Base-by-base conservation (phyloP, 2,888 invertebrate species). In the Lasioglossum calceatum region DNA sequence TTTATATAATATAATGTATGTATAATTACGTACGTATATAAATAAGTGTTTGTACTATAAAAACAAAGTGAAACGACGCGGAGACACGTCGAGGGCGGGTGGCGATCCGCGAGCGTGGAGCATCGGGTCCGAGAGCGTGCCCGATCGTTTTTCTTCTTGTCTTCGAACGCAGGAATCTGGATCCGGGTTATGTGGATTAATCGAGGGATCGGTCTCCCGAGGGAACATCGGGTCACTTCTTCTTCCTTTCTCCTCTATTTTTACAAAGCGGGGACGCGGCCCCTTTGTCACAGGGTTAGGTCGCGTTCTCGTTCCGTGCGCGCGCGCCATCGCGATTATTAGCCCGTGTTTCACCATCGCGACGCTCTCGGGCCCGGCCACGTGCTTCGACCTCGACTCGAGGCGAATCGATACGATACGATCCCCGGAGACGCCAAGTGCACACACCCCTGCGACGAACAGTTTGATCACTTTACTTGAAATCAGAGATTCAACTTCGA, bases 11-110 rank as follows among this genome's bases (percentile, higher is more conserved):
- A 92, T 89, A 91, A 91, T 58, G 90, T 92, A 91, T 91, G 89
- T 92, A 91, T 93, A 92, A 90, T 89, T 64, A 89, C 90, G 86
- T 92, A 89, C 89, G 90, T 93, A 94, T 93, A 94, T 93, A 94
- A 93, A 95, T 94, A 93, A 94, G 91, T 92, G 91, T 95, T 95
- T 95, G 94, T 95, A 95, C 95, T 95, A 95, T 95, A 94, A 95
- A 94, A 91, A 91, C 94, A 90, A 90, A 92, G 87, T 93, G 93
- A 94, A 93, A 93, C 90, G 64, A 32, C 32, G 16, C 92, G 84
- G 73, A 79, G 85, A 82, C 88, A 89, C 88, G 89, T 87, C 88
- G 89, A 90, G 90, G 88, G 86, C 50, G 84, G 77, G 81, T 23
- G 85, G 80, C 70, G 39, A 36, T 85, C 82, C 70, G 70, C 36